Base-by-base conservation (phyloP, 2,113 vertebrate species). In the Colius striatus region DNA sequence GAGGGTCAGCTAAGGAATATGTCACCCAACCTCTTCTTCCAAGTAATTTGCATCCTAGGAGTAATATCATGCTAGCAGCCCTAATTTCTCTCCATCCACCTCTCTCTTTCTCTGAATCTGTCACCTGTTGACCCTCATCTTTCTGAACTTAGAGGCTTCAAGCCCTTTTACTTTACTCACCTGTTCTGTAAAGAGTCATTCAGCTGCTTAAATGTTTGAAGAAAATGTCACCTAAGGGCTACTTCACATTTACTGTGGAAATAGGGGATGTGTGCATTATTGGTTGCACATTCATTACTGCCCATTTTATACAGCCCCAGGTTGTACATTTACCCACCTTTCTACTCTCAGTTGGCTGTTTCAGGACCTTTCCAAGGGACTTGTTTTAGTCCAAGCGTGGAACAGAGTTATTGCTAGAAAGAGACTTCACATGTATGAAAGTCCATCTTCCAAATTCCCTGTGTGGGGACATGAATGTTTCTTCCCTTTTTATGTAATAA, bases 151-250 rank as follows among this genome's bases (percentile, higher is more conserved):
- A 85, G 25, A 75, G 50, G 21, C 71, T 96, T 95, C 65, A 94
- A 97, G 25, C 26, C 53, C 60, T 80, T 83, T 90, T 67, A 48
- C 66, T 87, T 78, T 67, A 61, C 41, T 68, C 89, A 93, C 51
- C 60, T 97, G 81, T 66, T 86, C 81, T 88, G 95, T 97, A 97
- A 97, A 90, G 93, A 98, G 87, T 85, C 76, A 66, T 81, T 95
- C 96, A 96, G 96, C 96, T 98, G 96, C 94, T 94, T 70, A 87
- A 61, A 74, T 18, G 54, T 66, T 71, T 80, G 68, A 97, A 96
- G 92, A 74, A 79, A 96, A 96, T 16, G 11, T 86, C 85, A 90
- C 51, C 32, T 25, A 45, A 41, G 70, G 63, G 50, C 61, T 70
- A 62, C 30, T 61, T 68, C 50, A 50, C 63, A 9, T 25, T 95